Base-by-base conservation (phyloP, 2,113 vertebrate genomes). In the Pelvicachromis taeniatus region DNA sequence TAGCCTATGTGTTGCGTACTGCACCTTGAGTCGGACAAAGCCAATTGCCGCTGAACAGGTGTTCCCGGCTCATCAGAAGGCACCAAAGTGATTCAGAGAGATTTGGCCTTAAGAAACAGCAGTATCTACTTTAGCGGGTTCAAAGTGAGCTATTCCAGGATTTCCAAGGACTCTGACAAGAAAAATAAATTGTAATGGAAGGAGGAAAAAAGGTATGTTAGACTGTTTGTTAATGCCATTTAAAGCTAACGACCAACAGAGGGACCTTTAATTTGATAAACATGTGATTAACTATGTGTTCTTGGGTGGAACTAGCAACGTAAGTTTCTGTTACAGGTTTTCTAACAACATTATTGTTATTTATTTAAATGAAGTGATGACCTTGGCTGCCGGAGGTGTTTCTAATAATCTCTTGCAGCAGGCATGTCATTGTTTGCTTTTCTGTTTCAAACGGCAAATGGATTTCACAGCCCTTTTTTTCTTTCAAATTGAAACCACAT, bases 11-110 rank as follows among this genome's bases (percentile, higher is more conserved):
- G 81, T 91, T 84, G 92, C 88, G 50, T 82, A 56, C 81, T 88
- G 89, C 86, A 83, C 65, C 79, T 87, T 86, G 78, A 88, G 87
- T 85, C 87, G 82, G 85, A 88, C 78, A 59, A 87, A 84, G 88
- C 88, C 87, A 93, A 93, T 93, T 80, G 89, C 88, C 50, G n/a
- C 84, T 77, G 89, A 92, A 85, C 92, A 88, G 91, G 90, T 93
- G 91, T 94, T 85, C 77, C 83, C 59, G 91, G 91, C 82, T 93
- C 90, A 92, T 89, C 91, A 88, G 65, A 21, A 38, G 33, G 81
- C 40, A 29, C 16, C 13, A 59, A 19, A 50, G 68, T 75, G 6
- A 50, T 78, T 48, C 87, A 87, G 79, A 26, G 81, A 50, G 83
- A 87, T 61, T 45, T 70, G 70, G 50, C 78, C 55, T 68, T 65